phyloP scores from a whole-genome alignment of 1,140 invertebrate genomes.

The Gryon sp. region DNA sequence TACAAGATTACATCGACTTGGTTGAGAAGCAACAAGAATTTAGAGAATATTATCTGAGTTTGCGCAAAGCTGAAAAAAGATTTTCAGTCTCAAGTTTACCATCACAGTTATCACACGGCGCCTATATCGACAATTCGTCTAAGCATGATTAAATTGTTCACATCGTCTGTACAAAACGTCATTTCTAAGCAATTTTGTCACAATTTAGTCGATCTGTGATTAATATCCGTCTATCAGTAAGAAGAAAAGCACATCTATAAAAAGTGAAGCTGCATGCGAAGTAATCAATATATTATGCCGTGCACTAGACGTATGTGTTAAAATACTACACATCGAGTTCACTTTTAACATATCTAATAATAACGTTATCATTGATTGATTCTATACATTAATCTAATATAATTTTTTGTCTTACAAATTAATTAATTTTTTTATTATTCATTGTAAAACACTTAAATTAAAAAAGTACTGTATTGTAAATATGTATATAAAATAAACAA shows the following conservation, averaged over 20 bases:
- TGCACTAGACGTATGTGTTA: constrained; percentile 62
- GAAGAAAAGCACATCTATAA: constrained; percentile 3
- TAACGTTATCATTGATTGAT: not conserved
- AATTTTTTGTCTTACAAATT: not conserved
- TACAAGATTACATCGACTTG: not conserved
- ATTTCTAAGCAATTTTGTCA: constrained; percentile 1
- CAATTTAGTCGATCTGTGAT: constrained; percentile 32
- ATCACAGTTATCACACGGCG: constrained; percentile 35
- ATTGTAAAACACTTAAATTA: too few relatives aligned
- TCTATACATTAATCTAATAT: not conserved
- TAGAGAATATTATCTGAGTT: constrained; percentile 18
- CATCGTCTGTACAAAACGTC: constrained; percentile 2
- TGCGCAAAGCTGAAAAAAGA: constrained; percentile 27
- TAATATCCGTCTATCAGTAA: constrained; percentile 43
- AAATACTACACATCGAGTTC: constrained; percentile 39
- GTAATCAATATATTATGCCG: constrained; percentile 65
- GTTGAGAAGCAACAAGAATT: constrained; percentile 5
- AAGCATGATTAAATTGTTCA: constrained; percentile 29
- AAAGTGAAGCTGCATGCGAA: constrained; percentile 55
- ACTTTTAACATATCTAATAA: constrained; percentile 9
- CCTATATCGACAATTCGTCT: constrained; percentile 8
- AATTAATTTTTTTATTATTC: not conserved
- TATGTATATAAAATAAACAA: too few relatives aligned
- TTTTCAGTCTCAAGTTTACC: constrained; percentile 41
- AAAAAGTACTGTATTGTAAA: too few relatives aligned